phyloP scores from a whole-genome alignment of 2,797 vertebrate species.

The Agapornis canus region DNA sequence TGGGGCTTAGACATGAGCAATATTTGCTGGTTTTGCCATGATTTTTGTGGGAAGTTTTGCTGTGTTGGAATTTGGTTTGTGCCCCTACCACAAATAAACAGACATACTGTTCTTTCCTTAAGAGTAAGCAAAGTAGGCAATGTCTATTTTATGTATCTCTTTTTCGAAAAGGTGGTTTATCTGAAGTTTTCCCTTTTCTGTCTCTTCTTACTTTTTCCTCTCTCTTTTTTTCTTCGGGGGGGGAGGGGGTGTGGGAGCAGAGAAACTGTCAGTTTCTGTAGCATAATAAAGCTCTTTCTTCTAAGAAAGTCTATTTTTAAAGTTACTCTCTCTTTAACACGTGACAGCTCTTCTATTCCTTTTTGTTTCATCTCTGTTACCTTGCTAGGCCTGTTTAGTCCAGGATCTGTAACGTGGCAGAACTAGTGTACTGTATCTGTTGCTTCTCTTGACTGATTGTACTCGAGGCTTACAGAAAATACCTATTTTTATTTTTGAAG shows the following conservation, averaged over 20 bases:
- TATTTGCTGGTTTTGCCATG: background rate
- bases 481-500: background rate
- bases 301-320: background rate
- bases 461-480: background rate
- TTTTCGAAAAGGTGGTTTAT: background rate
- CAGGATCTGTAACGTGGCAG: background rate
- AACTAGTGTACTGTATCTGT: background rate
- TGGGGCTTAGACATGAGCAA: background rate
- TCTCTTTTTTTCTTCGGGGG: background rate
- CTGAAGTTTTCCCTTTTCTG: background rate
- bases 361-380: background rate
- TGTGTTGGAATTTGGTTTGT: background rate
- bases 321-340: background rate
- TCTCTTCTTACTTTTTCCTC: background rate
- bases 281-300: background rate
- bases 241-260: background rate
- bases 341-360: background rate
- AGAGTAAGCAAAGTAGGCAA: background rate
- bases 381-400: background rate
- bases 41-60: background rate
- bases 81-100: background rate
- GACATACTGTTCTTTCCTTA: background rate
- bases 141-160: background rate
- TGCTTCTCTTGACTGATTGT: background rate
- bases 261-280: background rate